Evolutionary conservation across 1,140 invertebrate species (phyloP).

Genomic region (Drosophila lacertosa): DNA sequence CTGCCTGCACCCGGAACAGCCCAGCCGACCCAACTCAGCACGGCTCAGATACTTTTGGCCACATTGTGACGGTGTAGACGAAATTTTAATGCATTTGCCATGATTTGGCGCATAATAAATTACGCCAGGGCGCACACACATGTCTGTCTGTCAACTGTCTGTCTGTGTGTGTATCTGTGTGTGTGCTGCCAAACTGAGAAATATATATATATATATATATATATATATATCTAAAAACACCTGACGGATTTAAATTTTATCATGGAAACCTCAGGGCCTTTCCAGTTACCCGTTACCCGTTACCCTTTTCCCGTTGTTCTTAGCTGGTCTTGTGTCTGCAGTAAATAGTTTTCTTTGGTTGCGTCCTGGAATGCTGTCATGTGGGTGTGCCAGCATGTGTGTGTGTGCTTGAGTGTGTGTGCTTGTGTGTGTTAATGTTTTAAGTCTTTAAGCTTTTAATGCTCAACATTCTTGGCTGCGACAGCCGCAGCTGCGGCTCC

Average conservation of each 20-base stretch:
- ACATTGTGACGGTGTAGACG: slow-evolving; percentile 60
- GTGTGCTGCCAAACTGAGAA: slow-evolving; percentile 22
- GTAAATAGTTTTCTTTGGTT: slow-evolving; percentile 59
- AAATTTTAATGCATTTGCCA: slow-evolving; percentile 74
- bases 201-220: slow-evolving; percentile 1
- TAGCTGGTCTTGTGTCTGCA: slow-evolving; percentile 37
- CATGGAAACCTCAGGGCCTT: slow-evolving; percentile 39
- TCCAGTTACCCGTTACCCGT: slow-evolving; percentile 11
- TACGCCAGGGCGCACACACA: slow-evolving; percentile 35
- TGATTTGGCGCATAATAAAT: slow-evolving; percentile 77
- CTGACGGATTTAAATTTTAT: slow-evolving; percentile 76
- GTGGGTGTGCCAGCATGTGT: slow-evolving; percentile 9
- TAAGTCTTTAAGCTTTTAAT: slow-evolving; percentile 76
- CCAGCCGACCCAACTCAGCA: slow-evolving; percentile 53
- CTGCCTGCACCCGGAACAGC: slow-evolving; percentile 27
- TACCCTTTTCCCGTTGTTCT: slow-evolving; percentile 16
- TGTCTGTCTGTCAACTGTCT: slow-evolving; percentile 27
- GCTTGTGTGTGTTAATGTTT: slow-evolving; percentile 62
- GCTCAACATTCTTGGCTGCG: slow-evolving; percentile 60
- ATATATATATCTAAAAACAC: slow-evolving; percentile 44
- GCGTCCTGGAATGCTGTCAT: slow-evolving; percentile 27
- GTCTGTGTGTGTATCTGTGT: slow-evolving; percentile 35
- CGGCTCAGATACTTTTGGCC: slow-evolving; percentile 67
- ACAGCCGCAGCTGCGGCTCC: slow-evolving; percentile 38
- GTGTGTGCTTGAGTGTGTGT: slow-evolving; percentile 13